Conservation (phyloP, 2,797 vertebrate species). For the Paramormyrops hopkinsi region DNA sequence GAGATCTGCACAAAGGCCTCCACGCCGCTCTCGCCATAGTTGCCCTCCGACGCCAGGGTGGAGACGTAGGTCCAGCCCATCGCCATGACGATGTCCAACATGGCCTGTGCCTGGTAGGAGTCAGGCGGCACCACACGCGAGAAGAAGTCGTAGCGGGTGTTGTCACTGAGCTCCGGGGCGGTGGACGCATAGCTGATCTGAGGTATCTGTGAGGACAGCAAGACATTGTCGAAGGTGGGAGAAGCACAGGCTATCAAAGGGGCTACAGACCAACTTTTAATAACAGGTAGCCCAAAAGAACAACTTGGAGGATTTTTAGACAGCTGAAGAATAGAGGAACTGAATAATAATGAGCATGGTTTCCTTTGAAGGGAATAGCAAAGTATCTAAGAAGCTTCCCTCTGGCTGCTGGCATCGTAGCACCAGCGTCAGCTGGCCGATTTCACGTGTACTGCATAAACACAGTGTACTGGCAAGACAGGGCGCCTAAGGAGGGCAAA, state of each 20-base stretch:
- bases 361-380: background rate
- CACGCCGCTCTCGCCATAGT: conserved; percentile 89
- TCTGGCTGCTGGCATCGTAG: background rate
- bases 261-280: background rate
- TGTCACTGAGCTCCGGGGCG: conserved; percentile 90
- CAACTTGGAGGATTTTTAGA: background rate
- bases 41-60: conserved; percentile 86
- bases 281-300: background rate
- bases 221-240: background rate
- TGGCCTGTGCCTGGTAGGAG: conserved; percentile 95
- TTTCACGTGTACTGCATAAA: background rate
- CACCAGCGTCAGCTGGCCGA: background rate
- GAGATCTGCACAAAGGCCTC: conserved; percentile 95
- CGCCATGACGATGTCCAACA: conserved; percentile 88
- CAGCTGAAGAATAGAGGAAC: background rate
- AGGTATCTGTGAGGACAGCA: conserved; percentile 75
- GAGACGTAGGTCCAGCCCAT: conserved; percentile 96
- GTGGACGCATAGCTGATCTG: conserved; percentile 98
- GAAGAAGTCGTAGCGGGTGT: conserved; percentile 93
- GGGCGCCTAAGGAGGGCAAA: conserved; percentile 27
- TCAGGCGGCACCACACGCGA: conserved; percentile 89
- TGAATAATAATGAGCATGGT: background rate
- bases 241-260: background rate
- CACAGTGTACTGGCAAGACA: background rate
- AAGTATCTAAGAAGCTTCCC: background rate